Evolutionary conservation across 1,140 invertebrate species (phyloP), one percentile per base, ranked within the genome.

Genomic region (Drosophila erecta): DNA sequence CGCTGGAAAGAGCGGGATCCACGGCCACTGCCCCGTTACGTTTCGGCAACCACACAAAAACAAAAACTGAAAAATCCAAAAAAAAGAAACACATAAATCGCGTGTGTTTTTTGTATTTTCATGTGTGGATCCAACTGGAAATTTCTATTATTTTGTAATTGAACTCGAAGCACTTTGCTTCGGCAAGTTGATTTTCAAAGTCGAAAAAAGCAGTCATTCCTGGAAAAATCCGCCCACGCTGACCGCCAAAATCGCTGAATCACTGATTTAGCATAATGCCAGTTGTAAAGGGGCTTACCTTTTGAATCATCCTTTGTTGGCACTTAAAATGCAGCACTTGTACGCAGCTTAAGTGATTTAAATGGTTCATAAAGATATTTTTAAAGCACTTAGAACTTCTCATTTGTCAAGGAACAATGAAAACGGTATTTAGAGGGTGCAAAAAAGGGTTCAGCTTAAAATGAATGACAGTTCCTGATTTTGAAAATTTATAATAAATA

Each of bases 1-100:
- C 37, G 49, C 70, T 55, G 41, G 64, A 57, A 70, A 70, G 65
- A 71, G 54, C 64, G 78, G 75, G 59, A 81, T 76, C 83, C 79
- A 83, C 83, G 75, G 83, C 83, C 83, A 86, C 83, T 87, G 83
- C 84, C 83, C 83, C 83, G 83, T 87, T 87, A 87, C 83, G 83
- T 87, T 87, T 87, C 83, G 84, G 83, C 83, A 87, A 86, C 56
- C 83, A 86, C 84, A 86, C 60, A 73, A 69, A 66, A 65, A 59
- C 24, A 12, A 38, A 12, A 38, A 38, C 37, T 14, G 12, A 40
- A 50, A 27, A 37, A 47, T 8, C 37, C 10, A 14, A 47, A 47
- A 27, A 27, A 51, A 49, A 67, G 17, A 24, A 56, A 37, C 35
- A 56, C 50, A 67, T 47, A 57, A 47, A 69, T 69, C 65, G 78